Evolutionary conservation across 2,113 vertebrate genomes (phyloP), one percentile per base, ranked within the genome.

Genomic region (Danionella cerebrum): DNA sequence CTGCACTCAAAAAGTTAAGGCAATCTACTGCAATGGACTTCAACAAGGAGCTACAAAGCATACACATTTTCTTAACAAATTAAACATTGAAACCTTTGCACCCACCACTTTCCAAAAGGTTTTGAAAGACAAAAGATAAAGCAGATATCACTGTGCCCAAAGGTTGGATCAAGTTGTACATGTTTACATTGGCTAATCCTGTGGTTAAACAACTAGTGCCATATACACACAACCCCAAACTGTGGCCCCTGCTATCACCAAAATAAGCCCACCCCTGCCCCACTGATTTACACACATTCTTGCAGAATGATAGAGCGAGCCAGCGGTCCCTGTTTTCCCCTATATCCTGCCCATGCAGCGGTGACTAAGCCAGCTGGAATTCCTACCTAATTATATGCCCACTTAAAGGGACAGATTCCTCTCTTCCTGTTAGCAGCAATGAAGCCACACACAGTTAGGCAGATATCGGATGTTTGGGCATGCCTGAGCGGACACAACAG

Each of bases 331-430:
- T 55, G 60, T 58, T 27, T 71, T 70, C 74, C 66, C 78, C 80
- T 78, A 80, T 81, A 83, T 84, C 84, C 81, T 79, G 74, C 82
- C 77, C 79, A 75, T 76, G 76, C 75, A 76, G 67, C 64, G 67
- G 75, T 89, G 87, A 90, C 84, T 89, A 88, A 89, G 83, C 79
- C 76, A 80, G 81, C 75, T 87, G 83, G 85, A 84, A 91, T 88
- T 82, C 73, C 77, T 44, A 73, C 83, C 81, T 79, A 82, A 85
- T 88, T 83, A 84, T 82, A 82, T 80, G 85, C 80, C 85, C 86
- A 88, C 81, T 87, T 79, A 57, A 84, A 86, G 79, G 78, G 80
- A 83, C 82, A 84, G 78, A 77, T 45, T 58, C 78, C 80, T 72
- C 48, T 36, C 60, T 78, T 80, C 72, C 62, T 66, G 13, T 13